Conservation (phyloP, 2,888 invertebrate species). For the Epinotia bilunana region DNA sequence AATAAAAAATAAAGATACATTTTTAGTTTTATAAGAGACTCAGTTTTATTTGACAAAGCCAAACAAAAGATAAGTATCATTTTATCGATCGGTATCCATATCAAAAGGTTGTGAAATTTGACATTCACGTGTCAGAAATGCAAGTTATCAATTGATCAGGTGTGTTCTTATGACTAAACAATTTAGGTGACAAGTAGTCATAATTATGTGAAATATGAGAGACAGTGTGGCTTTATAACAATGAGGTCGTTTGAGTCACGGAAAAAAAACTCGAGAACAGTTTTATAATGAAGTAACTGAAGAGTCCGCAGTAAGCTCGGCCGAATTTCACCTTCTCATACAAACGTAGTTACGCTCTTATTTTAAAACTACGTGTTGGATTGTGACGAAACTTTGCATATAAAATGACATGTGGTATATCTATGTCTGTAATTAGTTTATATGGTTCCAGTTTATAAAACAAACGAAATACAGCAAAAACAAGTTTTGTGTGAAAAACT, state of each 20-base stretch:
- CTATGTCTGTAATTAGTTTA: no score
- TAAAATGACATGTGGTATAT: no score
- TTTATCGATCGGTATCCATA: conserved; percentile 15
- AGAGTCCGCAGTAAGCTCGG: no score
- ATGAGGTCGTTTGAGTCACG: conserved; percentile 29
- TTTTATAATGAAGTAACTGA: background rate
- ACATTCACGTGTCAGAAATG: conserved; percentile 26
- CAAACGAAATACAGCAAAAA: no score
- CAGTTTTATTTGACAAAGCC: background rate
- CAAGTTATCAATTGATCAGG: conserved; percentile 18
- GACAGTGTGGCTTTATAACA: conserved; percentile 7
- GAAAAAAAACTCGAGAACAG: conserved; percentile 15
- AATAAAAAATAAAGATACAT: background rate
- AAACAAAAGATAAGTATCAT: conserved; percentile 19
- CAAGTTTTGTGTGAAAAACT: no score
- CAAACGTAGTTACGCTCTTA: no score
- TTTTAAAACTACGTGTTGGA: no score
- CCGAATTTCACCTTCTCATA: no score
- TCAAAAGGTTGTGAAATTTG: conserved; percentile 35
- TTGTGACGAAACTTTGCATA: no score
- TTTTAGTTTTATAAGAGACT: background rate
- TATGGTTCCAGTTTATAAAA: no score
- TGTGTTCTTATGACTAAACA: conserved; percentile 25
- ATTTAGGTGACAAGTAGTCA: conserved; percentile 30
- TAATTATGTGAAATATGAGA: conserved; percentile 30